phyloP scores from a whole-genome alignment of 2,888 invertebrate genomes.

The Eumacrocentrus americanus region DNA sequence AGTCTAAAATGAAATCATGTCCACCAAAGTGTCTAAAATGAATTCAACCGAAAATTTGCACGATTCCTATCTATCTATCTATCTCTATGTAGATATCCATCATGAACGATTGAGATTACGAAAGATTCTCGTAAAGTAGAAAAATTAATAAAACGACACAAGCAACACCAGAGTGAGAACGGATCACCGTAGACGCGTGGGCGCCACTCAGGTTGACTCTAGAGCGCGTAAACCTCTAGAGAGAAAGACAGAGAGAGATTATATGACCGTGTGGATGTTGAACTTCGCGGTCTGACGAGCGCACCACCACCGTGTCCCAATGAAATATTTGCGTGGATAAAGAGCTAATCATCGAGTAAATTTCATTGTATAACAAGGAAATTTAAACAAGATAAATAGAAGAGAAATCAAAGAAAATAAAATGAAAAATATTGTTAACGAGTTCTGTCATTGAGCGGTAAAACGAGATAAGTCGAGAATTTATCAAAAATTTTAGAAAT shows the following conservation, averaged over 20 bases:
- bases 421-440: background rate
- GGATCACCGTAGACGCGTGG: conserved; percentile 3
- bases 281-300: conserved; percentile 6
- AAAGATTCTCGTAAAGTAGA: background rate
- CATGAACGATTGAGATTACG: background rate
- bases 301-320: background rate
- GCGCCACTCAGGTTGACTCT: conserved; percentile 9
- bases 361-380: background rate
- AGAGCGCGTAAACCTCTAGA: background rate
- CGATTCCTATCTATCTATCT: too few species aligned
- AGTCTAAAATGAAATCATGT: too few species aligned
- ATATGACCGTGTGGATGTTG: conserved; percentile 3
- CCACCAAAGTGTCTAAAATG: too few species aligned
- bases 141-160: background rate
- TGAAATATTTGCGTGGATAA: background rate
- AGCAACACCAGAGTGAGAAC: conserved; percentile 1
- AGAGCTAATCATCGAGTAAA: background rate
- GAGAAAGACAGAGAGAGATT: background rate
- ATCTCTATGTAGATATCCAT: background rate
- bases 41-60: too few species aligned
- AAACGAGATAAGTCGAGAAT: too few species aligned
- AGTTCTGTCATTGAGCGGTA: too few species aligned
- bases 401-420: background rate
- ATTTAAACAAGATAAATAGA: background rate
- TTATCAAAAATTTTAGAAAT: too few species aligned